Evolutionary conservation across 2,797 vertebrate genomes (phyloP), one percentile per base, ranked within the genome.

Genomic region (Brachymystax lenok): DNA sequence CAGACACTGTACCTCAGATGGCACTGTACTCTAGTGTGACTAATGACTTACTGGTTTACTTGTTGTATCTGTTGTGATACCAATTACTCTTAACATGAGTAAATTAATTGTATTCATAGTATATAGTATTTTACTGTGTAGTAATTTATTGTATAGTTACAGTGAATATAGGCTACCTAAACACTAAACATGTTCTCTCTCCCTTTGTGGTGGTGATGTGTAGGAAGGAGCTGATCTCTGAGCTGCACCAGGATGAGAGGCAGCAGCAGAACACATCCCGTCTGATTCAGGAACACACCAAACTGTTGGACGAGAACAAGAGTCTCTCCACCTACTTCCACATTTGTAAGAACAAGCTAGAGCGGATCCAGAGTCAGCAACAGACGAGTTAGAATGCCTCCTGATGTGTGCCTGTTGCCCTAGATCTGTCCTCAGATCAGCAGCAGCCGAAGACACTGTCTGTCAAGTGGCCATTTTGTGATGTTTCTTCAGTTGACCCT

Each of bases 211-310:
- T 63, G n/a, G 12, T 12, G 19, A 82, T 27, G 74, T 13, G 5
- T 12, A 99, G 97, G 85, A 95, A 97, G 85, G 96, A 97, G 89
- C 92, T 98, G 78, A 95, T 96, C 88, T 95, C 94, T 28, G 97
- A 99, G 92, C 94, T 99, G 92, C 97, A 98, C 93, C 96, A 97
- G 95, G 97, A 98, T 87, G 96, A 99, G 93, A 95, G 96, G 93
- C 97, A 98, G 92, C 97, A 97, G 92, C 97, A 98, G 92, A 96
- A 95, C 30, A 96, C 96, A 28, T 97, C 96, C 72, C 96, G 97
- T 71, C 94, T 98, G 86, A 95, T 97, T 80, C 97, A 98, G 89
- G 97, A 98, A 92, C 96, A 97, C 93, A 96, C 96, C 94, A 98
- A 98, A 93, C 95, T 99, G 85, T 93, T 98, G 89, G 98, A 98